Evolutionary conservation across 2,797 vertebrate species (phyloP), one percentile per base, ranked within the genome.

Genomic region (Syndactyla subalaris): DNA sequence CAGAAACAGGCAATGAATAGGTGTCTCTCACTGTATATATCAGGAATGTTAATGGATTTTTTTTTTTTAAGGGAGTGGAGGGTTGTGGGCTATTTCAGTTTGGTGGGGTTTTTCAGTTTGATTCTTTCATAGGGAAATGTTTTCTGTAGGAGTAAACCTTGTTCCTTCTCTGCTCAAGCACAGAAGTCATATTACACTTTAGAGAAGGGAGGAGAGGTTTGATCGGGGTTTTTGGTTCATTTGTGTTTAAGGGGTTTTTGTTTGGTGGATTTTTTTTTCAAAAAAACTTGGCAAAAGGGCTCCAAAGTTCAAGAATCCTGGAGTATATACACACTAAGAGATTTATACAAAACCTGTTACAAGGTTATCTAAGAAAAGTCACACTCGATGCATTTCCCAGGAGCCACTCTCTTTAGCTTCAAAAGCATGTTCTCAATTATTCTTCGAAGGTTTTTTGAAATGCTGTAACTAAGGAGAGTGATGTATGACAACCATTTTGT

Each of bases 41-140:
- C 8, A 68, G 7, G 14, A 71, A 59, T 2, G 3, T 24, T 74
- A 88, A 70, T 3, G 65, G 34, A 65, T 46, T 45, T 17, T 32
- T 43, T 62, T 41, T 75, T 49, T 7, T 7, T 12, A 20, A 22
- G 16, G 6, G 0, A 8, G 10, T 32, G 3, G 13, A 43, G 10
- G 30, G 9, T 12, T 74, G 9, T 13, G 4, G 30, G 30, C 27
- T 78, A n/a, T 61, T 85, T 77, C 55, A 29, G 38, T n/a, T 41
- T 77, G 15, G 3, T 19, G 3, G 20, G 11, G 22, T 15, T 68
- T 48, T 55, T 20, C 61, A 29, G 5, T 43, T 78, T 51, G 10
- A 24, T 32, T 52, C 45, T 80, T 93, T 76, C n/a, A 63, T 14
- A 73, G 3, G 8, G 9, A 11, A 79, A 43, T 65, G 14, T 51